Evolutionary conservation across 37 sponge, comb jelly and placozoan species (phyloP).

Genomic region (Oopsacas minuta): DNA sequence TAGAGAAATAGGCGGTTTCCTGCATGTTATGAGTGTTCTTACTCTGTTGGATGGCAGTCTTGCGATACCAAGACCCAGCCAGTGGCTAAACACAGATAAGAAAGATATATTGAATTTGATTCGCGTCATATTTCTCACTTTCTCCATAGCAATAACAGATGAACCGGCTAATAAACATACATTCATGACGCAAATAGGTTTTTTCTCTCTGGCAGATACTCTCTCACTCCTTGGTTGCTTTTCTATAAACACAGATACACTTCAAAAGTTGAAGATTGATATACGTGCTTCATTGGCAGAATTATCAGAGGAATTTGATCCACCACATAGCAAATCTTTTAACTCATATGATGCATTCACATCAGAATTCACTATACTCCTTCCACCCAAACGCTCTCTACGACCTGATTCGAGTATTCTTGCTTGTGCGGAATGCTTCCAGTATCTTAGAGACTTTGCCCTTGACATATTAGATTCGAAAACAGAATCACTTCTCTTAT

Average conservation of each 20-base stretch:
- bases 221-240: constrained; percentile 16
- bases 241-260: background rate
- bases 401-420: background rate
- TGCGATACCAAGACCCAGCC: constrained; percentile 17
- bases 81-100: constrained; percentile 38
- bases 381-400: background rate
- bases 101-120: constrained; percentile 48
- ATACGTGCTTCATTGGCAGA: background rate
- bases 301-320: background rate
- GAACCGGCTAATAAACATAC: constrained; percentile 63
- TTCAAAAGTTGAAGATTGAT: background rate
- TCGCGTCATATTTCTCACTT: constrained; percentile 41
- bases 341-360: constrained; percentile 13
- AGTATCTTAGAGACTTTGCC: background rate
- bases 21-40: constrained; percentile 59
- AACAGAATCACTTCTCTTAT: background rate
- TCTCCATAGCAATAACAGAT: constrained; percentile 64
- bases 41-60: constrained; percentile 59
- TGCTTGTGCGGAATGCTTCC: constrained; percentile 2
- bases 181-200: constrained; percentile 64
- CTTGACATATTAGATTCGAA: background rate
- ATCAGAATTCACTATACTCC: background rate
- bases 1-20: constrained; percentile 63
- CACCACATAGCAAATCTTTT: background rate
- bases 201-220: constrained; percentile 9